Conservation (phyloP, 2,113 vertebrate species). For the Agapornis roseicollis region DNA sequence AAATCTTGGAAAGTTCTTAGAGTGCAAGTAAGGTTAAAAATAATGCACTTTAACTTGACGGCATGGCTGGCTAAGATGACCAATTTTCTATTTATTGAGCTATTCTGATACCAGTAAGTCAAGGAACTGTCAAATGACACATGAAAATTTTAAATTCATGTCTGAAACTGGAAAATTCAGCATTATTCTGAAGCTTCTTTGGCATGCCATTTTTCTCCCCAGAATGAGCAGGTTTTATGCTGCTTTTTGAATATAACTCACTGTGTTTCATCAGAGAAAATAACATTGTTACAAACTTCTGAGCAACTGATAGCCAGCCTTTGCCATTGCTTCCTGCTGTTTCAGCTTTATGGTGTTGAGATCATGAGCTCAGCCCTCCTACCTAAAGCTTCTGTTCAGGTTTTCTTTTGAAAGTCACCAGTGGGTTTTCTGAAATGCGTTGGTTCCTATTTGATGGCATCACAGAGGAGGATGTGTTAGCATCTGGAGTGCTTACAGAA, state of each 20-base stretch:
- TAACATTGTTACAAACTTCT: not conserved
- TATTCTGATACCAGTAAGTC: not conserved
- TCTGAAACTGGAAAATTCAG: not conserved
- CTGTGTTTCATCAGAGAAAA: not conserved
- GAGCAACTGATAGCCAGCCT: not conserved
- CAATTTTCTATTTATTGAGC: not conserved
- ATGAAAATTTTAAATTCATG: not conserved
- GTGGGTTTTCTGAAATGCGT: not conserved
- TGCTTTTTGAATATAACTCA: not conserved
- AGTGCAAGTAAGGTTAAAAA: not conserved
- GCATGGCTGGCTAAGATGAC: not conserved
- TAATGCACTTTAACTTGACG: not conserved
- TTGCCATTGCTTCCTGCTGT: not conserved
- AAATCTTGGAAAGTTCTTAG: not conserved
- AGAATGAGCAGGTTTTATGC: not conserved
- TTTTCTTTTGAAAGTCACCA: not conserved
- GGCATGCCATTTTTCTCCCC: not conserved
- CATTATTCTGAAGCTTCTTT: not conserved
- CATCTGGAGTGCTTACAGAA: conserved; percentile 13
- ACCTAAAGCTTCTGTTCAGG: not conserved
- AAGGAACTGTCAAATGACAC: not conserved
- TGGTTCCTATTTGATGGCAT: not conserved
- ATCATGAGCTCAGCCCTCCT: not conserved
- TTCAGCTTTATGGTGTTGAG: not conserved
- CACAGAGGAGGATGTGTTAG: not conserved